phyloP scores from a whole-genome alignment of 2,113 vertebrate species.

The Eulemur macaco region DNA sequence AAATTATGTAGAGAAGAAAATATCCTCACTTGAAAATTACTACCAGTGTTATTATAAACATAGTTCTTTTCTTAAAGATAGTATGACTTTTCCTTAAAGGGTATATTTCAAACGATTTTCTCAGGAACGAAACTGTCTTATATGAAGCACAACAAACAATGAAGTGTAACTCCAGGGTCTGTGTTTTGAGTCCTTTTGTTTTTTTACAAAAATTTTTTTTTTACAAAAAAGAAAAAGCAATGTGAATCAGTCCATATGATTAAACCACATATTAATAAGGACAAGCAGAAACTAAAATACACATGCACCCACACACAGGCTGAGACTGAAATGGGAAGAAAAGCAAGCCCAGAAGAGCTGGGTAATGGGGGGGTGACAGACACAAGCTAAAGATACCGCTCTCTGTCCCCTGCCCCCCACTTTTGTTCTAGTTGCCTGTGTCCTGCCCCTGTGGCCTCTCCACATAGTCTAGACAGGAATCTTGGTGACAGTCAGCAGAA shows the following conservation, averaged over 20 bases:
- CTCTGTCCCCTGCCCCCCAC: too few species aligned
- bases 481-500: not conserved
- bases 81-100: not conserved
- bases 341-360: not conserved
- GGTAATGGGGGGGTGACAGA: not conserved
- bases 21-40: not conserved
- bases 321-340: constrained; percentile 12
- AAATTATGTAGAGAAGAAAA: not conserved
- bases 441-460: not conserved
- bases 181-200: not conserved
- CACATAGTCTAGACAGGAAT: not conserved
- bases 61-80: not conserved
- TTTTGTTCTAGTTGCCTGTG: not conserved
- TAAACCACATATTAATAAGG: constrained; percentile 22
- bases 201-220: not conserved
- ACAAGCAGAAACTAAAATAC: constrained; percentile 18
- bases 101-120: not conserved
- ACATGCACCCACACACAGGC: not conserved
- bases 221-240: not conserved
- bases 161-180: not conserved
- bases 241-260: not conserved
- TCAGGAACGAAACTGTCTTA: not conserved
- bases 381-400: not conserved
- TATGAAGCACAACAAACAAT: constrained; percentile 22
- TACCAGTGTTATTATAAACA: not conserved